Base-by-base conservation (phyloP, 2,797 vertebrate species). In the Darevskia mixta region DNA sequence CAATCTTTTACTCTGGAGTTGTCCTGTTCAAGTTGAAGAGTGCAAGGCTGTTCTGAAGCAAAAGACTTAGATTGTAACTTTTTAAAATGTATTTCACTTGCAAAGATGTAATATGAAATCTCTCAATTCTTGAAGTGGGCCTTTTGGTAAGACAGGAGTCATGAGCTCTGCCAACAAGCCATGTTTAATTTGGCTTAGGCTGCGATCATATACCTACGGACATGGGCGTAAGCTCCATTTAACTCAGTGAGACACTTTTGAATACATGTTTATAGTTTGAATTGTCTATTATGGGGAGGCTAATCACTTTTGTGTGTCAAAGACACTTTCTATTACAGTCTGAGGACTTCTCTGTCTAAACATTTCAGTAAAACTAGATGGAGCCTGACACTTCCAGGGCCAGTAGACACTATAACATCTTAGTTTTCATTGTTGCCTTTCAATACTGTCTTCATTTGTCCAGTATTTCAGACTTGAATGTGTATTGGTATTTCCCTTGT, bases 391-490 rank as follows among this genome's bases (percentile, higher is more conserved):
- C 91, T 92, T 90, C 5, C 83, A 73, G 89, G 89, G 69, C 91
- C 88, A 35, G 64, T 90, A 90, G 88, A 90, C 85, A 86, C 64
- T 86, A 79, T 10, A 49, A 86, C 83, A 91, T 76, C 90, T 89
- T 89, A 6, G 67, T 89, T 81, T 55, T 66, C 9, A 78, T 45
- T 76, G 90, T 67, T 75, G 90, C 49, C 49, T 55, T 81, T 75
- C 89, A 1, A 64, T 73, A 83, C 79, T 91, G 87, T 90, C 90
- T 94, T 95, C 79, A 85, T 87, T 92, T 93, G 93, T 95, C 87
- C 94, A 86, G 90, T 92, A 92, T 88, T 91, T 94, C 49, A 85
- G 87, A 91, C 90, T 89, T 92, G 86, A 92, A 93, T 89, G 88
- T 94, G 92, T 91, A 92, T 88, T 0, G 0, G 77, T 92, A 93